Conservation (phyloP, 2,797 vertebrate species). For the Hemitrygon akajei region DNA sequence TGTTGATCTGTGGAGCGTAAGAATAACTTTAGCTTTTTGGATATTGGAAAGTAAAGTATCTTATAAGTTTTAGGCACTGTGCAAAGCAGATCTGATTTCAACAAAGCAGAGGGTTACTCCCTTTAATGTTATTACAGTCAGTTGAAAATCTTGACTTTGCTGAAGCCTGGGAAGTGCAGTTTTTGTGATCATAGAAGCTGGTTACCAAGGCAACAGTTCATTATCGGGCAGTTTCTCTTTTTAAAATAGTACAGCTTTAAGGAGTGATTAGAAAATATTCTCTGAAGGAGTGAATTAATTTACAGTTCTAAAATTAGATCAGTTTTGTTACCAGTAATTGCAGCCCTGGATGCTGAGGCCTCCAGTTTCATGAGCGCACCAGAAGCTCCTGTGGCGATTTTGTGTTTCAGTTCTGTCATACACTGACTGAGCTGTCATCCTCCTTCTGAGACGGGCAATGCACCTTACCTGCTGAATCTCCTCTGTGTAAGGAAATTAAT, state of each 20-base stretch:
- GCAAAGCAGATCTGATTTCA: background rate
- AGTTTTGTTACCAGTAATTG: constrained; percentile 27
- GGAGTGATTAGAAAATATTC: constrained; percentile 56
- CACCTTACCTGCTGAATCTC: background rate
- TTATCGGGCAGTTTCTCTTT: constrained; percentile 56
- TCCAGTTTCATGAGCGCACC: background rate
- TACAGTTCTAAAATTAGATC: constrained; percentile 35
- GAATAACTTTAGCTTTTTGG: background rate
- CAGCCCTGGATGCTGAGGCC: background rate
- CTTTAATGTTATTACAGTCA: background rate
- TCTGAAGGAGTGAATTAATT: constrained; percentile 42
- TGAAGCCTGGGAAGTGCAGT: constrained; percentile 45
- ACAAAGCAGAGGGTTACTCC: background rate
- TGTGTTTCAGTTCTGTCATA: constrained; percentile 1
- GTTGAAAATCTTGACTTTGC: background rate
- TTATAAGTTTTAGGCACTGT: background rate
- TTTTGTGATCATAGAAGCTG: constrained; percentile 48
- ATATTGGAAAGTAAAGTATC: background rate
- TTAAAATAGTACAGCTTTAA: constrained; percentile 56
- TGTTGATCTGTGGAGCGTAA: background rate
- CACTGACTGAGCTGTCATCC: background rate
- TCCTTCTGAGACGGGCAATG: background rate
- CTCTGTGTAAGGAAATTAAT: background rate
- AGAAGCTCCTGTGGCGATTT: constrained; percentile 23
- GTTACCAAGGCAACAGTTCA: constrained; percentile 67